Percentiles rank a stretch among this genome's conserved stretches.
Evolutionary conservation across 2,797 vertebrate species (phyloP).

Genomic region (Naso thynnoides): DNA sequence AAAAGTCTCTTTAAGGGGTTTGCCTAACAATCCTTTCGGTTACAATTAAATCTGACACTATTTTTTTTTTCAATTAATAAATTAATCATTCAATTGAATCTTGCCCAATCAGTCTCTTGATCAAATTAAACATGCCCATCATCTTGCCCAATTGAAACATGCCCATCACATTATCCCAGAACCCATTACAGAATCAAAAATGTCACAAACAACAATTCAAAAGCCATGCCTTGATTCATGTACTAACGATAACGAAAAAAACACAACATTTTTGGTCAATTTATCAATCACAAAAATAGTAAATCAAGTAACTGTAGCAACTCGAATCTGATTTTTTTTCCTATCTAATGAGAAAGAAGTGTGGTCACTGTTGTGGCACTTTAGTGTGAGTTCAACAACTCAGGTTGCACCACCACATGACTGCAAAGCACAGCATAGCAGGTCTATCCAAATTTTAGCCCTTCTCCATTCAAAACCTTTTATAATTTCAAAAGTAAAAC

Average conservation of each 20-base stretch:
- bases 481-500: too few relatives aligned
- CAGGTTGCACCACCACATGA: not conserved
- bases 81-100: not conserved
- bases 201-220: not conserved
- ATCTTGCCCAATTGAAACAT: not conserved
- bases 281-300: too few relatives aligned
- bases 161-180: not conserved
- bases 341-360: not conserved
- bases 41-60: too few relatives aligned
- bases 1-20: too few relatives aligned
- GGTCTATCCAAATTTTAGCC: too few relatives aligned
- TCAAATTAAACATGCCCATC: not conserved
- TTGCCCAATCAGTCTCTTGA: too few relatives aligned
- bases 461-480: not conserved
- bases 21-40: too few relatives aligned
- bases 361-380: not conserved
- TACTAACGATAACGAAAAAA: too few relatives aligned
- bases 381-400: not conserved
- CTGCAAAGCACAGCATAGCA: not conserved
- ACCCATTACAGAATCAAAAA: not conserved
- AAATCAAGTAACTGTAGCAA: not conserved
- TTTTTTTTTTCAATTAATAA: rapidly evolving
- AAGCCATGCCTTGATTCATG: not conserved
- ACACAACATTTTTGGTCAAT: too few relatives aligned
- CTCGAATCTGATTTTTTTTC: not conserved